These are phyloP conservation scores for Rhadina sibilatrix DNA, from an alignment of 2,113 vertebrate species.

Conservation along the genomic window DNA sequence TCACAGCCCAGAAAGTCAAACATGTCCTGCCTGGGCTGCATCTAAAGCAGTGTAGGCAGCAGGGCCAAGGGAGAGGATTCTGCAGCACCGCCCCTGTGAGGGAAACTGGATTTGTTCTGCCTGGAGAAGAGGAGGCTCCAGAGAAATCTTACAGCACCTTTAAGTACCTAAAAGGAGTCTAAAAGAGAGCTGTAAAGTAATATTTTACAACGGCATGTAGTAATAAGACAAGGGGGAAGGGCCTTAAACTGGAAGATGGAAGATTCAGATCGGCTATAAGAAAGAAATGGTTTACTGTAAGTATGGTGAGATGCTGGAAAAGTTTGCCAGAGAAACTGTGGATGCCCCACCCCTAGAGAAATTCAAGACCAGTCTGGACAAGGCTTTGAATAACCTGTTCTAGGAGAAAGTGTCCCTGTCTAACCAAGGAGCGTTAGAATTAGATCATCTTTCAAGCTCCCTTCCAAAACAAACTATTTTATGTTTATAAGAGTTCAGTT, in stretches of 20 bases:
- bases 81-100: neutral
- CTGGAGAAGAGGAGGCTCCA: neutral
- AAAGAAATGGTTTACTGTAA: neutral
- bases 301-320: neutral
- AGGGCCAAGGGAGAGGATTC: neutral
- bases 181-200: neutral
- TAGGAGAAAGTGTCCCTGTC: neutral
- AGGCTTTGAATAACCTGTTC: neutral
- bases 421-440: neutral
- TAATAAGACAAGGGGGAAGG: neutral
- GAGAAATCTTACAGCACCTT: neutral
- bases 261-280: neutral
- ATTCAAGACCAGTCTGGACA: neutral
- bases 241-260: neutral
- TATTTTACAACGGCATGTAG: neutral
- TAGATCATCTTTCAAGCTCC: neutral
- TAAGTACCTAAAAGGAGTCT: neutral
- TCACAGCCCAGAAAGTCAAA: neutral
- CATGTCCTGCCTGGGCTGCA: neutral
- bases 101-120: neutral
- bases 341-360: neutral
- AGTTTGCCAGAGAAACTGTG: neutral
- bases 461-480: neutral
- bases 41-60: rapidly evolving
- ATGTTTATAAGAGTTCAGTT: neutral